A percentile compares a stretch with the other conserved stretches of the same genome.
Conservation (phyloP, 2,888 invertebrate species). For the Apamea crenata region DNA sequence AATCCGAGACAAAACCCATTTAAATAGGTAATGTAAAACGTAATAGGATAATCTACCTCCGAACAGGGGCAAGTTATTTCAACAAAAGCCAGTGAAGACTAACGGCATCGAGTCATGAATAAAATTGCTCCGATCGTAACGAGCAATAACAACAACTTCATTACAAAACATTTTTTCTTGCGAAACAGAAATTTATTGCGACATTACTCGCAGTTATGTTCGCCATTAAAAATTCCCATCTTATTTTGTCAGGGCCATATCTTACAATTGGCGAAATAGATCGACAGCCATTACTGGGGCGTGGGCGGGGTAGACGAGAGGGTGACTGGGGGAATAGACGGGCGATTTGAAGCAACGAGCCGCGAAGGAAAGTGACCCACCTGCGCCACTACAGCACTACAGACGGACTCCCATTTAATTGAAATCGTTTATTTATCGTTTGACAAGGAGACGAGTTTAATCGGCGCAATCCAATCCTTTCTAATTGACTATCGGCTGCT, state of each 20-base stretch:
- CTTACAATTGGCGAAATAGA: slow-evolving; percentile 80
- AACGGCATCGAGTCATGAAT: slow-evolving; percentile 54
- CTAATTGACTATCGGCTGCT: slow-evolving; percentile 75
- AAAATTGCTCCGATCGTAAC: slow-evolving; percentile 57
- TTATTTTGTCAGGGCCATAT: slow-evolving; percentile 79
- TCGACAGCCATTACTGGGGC: slow-evolving; percentile 73
- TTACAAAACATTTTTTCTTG: slow-evolving; percentile 69
- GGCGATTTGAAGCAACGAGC: slow-evolving; percentile 68
- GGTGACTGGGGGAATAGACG: slow-evolving; percentile 45
- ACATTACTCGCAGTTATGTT: slow-evolving; percentile 76
- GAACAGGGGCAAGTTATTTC: slow-evolving; percentile 47
- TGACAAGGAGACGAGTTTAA: slow-evolving; percentile 62
- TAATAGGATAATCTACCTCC: slow-evolving; percentile 60
- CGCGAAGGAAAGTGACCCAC: slow-evolving; percentile 70
- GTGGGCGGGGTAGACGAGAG: slow-evolving; percentile 34
- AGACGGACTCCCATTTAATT: slow-evolving; percentile 69
- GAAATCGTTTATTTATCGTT: slow-evolving; percentile 73
- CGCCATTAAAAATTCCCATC: slow-evolving; percentile 79
- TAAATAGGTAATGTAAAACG: slow-evolving; percentile 62
- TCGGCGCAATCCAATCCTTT: slow-evolving; percentile 72
- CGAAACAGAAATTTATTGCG: slow-evolving; percentile 72
- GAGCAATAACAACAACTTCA: slow-evolving; percentile 70
- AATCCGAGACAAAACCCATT: slow-evolving; percentile 57
- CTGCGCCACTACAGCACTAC: slow-evolving; percentile 67
- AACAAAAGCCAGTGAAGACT: slow-evolving; percentile 37